These are phyloP conservation scores for Coptotermes formosanus DNA, from an alignment of 1,140 invertebrate genomes.

Conservation along the genomic window DNA sequence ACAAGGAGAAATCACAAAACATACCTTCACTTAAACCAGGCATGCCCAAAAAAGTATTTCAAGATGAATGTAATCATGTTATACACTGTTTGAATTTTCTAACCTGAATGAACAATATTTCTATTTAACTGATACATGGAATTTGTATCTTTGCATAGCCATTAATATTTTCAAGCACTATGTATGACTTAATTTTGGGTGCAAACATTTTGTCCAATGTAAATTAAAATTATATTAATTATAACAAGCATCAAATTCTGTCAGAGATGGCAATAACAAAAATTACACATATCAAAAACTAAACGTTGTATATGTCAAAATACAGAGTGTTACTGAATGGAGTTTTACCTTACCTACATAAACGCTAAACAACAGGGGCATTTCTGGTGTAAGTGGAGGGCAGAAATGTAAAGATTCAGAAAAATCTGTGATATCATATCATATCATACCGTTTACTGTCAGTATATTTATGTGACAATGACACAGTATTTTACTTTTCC, in stretches of 20 bases:
- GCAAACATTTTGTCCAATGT: neutral
- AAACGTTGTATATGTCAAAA: neutral
- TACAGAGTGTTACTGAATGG: neutral
- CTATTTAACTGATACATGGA: neutral
- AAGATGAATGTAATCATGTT: neutral
- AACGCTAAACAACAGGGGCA: neutral
- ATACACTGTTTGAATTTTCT: neutral
- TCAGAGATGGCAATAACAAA: neutral
- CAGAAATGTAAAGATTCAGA: neutral
- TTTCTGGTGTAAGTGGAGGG: neutral
- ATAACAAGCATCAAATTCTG: neutral
- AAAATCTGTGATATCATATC: neutral
- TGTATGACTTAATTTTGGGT: neutral
- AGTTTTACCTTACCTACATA: neutral
- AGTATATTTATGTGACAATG: neutral
- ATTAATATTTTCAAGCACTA: neutral
- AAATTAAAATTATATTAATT: neutral
- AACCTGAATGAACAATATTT: neutral
- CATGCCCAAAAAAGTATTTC: neutral
- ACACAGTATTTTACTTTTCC: neutral
- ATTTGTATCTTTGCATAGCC: neutral
- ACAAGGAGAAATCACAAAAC: neutral
- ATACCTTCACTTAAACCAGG: slow-evolving; percentile 11
- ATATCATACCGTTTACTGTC: neutral
- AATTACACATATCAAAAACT: neutral